Evolutionary conservation across 2,113 vertebrate genomes (phyloP), one percentile per base, ranked within the genome.

Genomic region (Arvicanthis niloticus): DNA sequence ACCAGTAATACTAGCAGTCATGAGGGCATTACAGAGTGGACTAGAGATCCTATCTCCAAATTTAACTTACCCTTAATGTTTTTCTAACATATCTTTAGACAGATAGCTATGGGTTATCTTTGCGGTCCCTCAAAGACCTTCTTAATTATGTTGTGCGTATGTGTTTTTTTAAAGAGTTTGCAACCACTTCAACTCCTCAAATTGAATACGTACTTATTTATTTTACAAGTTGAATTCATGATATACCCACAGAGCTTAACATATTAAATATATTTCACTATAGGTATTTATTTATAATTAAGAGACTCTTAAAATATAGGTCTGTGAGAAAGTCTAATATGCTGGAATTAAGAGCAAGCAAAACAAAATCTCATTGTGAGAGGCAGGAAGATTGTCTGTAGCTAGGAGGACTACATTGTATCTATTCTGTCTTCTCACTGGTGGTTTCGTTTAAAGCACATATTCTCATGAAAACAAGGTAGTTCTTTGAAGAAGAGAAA

Each of bases 151-250:
- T 19, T 65, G 42, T 40, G 37, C 31, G 29, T 16, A 7, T 68
- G 31, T 37, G 70, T 42, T 22, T 42, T 22, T 70, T 65, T 21
- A 40, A 92, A 86, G 53, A 53, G n/a, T 60, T 51, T 62, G 19
- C 31, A 58, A 34, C 34, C 34, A 75, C 16, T 80, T 16, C 2
- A 45, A 19, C 29, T 40, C 31, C 37, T 94, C 62, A 90, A 76
- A 72, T 12, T 45, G 78, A 89, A 73, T 45, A 56, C 76, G 91
- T 87, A 62, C 19, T 65, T 85, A 45, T 31, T 84, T 42, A 80
- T 76, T 96, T 76, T n/a, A n/a, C 5, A 76, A 93, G 40, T 78
- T 93, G n/a, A 78, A 51, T 88, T 65, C 84, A 29, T 96, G 31
- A n/a, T 31, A 56, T 48, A 5, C 2, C 17, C 22, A 82, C 56